Conservation (phyloP, 2,888 invertebrate species). For the Chouioia cunea region DNA sequence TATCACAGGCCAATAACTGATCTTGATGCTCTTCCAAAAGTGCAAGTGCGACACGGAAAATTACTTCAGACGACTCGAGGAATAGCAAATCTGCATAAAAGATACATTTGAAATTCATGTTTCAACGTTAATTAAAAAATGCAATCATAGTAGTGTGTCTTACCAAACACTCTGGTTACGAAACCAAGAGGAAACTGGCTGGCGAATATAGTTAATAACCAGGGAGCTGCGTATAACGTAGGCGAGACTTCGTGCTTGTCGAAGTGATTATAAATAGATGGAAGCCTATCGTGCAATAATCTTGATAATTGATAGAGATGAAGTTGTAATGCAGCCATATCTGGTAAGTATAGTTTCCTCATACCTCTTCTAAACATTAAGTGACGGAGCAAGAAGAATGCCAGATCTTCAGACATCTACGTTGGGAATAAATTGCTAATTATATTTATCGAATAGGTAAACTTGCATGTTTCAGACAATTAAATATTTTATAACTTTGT, state of each 20-base stretch:
- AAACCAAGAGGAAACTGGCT: slow-evolving; percentile 97
- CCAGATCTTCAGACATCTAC: slow-evolving; percentile 94
- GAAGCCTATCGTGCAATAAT: slow-evolving; percentile 87
- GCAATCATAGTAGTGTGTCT: slow-evolving; percentile 55
- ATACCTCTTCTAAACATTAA: slow-evolving; percentile 92
- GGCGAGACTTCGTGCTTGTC: slow-evolving; percentile 92
- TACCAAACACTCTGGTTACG: slow-evolving; percentile 93
- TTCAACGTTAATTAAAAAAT: slow-evolving; percentile 3
- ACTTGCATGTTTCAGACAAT: no score
- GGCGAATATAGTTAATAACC: slow-evolving; percentile 95
- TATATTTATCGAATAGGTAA: no score
- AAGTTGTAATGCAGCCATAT: slow-evolving; percentile 92
- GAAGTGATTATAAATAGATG: slow-evolving; percentile 88
- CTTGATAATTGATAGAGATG: slow-evolving; percentile 94
- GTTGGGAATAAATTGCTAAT: slow-evolving; percentile 24
- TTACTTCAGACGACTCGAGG: slow-evolving; percentile 88
- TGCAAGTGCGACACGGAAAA: slow-evolving; percentile 90
- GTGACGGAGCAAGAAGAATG: slow-evolving; percentile 88
- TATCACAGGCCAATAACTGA: slow-evolving; percentile 84
- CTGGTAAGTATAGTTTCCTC: slow-evolving; percentile 90
- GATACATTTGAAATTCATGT: slow-evolving; percentile 14
- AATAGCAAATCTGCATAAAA: slow-evolving; percentile 84
- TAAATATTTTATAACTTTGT: no score
- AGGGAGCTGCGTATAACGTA: slow-evolving; percentile 95
- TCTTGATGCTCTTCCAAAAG: slow-evolving; percentile 88